Percentiles rank a stretch among this genome's conserved stretches.
Evolutionary conservation across 1,140 invertebrate genomes (phyloP).

Genomic region (Eufriesea mexicana): DNA sequence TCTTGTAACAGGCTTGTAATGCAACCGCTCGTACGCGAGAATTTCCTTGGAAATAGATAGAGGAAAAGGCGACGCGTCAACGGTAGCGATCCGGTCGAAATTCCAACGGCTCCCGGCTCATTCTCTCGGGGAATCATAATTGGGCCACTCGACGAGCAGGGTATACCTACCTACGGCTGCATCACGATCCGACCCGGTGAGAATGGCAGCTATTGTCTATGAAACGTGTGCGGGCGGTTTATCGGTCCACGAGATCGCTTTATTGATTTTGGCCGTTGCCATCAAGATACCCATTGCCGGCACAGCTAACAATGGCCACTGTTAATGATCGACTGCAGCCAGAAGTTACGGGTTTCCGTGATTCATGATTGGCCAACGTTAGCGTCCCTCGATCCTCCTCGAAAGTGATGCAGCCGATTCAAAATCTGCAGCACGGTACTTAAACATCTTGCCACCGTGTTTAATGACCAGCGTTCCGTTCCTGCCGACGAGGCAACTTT

Average conservation of each 20-base stretch:
- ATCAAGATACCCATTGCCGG: slow-evolving; percentile 64
- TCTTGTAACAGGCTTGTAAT: not conserved
- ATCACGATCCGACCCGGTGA: slow-evolving; percentile 35
- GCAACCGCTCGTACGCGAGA: not conserved
- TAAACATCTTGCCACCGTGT: not conserved
- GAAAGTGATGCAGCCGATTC: not conserved
- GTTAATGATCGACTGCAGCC: slow-evolving; percentile 62
- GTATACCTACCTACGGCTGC: not conserved
- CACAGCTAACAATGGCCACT: slow-evolving; percentile 61
- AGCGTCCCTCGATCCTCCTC: not conserved
- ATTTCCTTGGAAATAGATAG: not conserved
- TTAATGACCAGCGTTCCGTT: not conserved
- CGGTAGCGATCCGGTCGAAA: not conserved
- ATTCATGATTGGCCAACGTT: slow-evolving; percentile 27
- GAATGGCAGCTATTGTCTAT: slow-evolving; percentile 62
- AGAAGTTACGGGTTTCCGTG: slow-evolving; percentile 15
- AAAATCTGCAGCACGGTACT: not conserved
- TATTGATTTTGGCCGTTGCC: slow-evolving; percentile 75
- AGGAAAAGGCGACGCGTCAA: not conserved
- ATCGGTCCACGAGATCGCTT: slow-evolving; percentile 57
- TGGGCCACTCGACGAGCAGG: slow-evolving; percentile 8
- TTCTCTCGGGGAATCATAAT: slow-evolving; percentile 24
- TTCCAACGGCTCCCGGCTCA: not conserved
- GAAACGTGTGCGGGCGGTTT: slow-evolving; percentile 58
- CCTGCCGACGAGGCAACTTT: not conserved